phyloP scores from a whole-genome alignment of 2,113 vertebrate genomes.

The Apeltes quadracus region DNA sequence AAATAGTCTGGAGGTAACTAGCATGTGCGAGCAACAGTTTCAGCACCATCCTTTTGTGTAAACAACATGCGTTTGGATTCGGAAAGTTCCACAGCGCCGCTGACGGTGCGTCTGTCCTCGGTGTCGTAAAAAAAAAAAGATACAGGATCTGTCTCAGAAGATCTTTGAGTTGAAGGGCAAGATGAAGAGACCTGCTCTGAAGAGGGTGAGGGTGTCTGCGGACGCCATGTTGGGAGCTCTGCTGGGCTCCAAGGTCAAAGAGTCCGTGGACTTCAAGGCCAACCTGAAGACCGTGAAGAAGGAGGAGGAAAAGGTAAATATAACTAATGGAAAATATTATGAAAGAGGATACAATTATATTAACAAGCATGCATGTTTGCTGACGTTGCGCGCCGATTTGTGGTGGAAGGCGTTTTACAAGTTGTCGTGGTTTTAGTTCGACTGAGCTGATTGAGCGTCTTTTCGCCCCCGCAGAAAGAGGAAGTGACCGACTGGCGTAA shows the following conservation, averaged over 20 bases:
- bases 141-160: slow-evolving; percentile 78
- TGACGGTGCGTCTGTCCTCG: background rate
- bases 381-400: background rate
- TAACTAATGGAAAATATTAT: no score
- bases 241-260: slow-evolving; percentile 79
- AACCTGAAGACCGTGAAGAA: slow-evolving; percentile 85
- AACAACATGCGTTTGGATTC: background rate
- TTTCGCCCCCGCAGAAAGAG: slow-evolving; percentile 65
- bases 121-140: slow-evolving; percentile 61
- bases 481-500: slow-evolving; percentile 85
- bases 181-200: slow-evolving; percentile 83
- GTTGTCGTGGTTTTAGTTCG: background rate
- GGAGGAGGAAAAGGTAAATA: slow-evolving; percentile 82
- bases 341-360: no score
- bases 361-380: background rate
- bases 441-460: background rate
- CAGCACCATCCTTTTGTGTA: background rate
- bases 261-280: slow-evolving; percentile 82
- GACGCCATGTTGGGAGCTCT: slow-evolving; percentile 84
- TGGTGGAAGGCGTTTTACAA: background rate
- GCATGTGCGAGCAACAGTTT: background rate
- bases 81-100: background rate
- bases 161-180: slow-evolving; percentile 84
- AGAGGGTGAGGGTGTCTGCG: slow-evolving; percentile 82
- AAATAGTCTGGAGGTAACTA: slow-evolving; percentile 73